Base-by-base conservation (phyloP, 2,888 invertebrate species). In the Caenorhabditis sp. region DNA sequence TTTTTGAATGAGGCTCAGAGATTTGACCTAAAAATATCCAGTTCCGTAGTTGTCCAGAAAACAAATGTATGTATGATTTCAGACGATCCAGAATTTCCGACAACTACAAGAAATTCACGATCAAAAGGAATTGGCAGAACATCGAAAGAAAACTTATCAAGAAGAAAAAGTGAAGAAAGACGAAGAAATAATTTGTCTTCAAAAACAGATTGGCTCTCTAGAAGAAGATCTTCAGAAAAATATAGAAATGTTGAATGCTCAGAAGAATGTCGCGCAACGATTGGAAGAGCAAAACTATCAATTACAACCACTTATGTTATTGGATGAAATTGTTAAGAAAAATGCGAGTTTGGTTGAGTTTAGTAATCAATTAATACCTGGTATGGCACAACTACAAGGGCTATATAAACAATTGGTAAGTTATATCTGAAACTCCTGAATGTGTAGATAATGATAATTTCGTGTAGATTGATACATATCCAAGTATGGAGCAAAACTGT, bases 121-220 rank as follows among this genome's bases (percentile, higher is more conserved):
- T 21, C 75, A 77, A 38, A 76, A 77, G 31, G 79, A 79, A 63
- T 59, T 79, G 62, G 64, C 75, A 12, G 79, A 77, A 43, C 79
- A 79, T 59, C 64, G 79, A 17, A 70, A 75, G 50, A 72, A 76
- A 61, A 72, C 66, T 7, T 70, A 77, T 60, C 70, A 67, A 17
- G 77, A 79, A 43, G 79, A 79, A 54, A 65, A 72, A 23, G 27
- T 69, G 50, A 59, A 67, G 17, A 63, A 49, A 38, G 67, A 69
- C 58, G 65, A 67, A 64, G 74, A 71, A 63, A 71, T 71, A 63
- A 61, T 67, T 64, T 67, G 64, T 61, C 67, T 67, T 69, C 73
- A 66, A 69, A 73, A 73, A 61, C 63, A 63, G 56, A 68, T 61
- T 36, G 59, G 36, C 56, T 64, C 68, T 36, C 49, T 76, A 50